Percentiles rank a stretch among this genome's conserved stretches.
These are phyloP conservation scores for Neofelis nebulosa DNA, from an alignment of 2,113 vertebrate genomes.

Conservation along the genomic window DNA sequence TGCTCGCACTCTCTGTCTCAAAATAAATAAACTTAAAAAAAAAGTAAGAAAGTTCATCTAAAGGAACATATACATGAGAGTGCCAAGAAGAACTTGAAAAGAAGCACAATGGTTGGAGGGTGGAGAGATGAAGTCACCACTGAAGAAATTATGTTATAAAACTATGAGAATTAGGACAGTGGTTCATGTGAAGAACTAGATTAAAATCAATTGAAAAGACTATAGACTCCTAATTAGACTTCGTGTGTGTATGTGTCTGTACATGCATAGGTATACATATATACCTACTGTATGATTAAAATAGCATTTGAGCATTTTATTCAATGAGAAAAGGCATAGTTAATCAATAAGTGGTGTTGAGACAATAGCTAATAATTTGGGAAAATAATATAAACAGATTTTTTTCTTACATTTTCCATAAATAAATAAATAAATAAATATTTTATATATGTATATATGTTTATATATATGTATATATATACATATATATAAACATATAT, in stretches of 20 bases:
- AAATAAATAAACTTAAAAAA: no score
- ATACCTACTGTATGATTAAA: background rate
- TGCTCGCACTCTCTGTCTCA: no score
- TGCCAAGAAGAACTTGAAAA: background rate
- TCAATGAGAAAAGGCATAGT: background rate
- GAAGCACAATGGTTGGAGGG: background rate
- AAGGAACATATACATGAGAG: background rate
- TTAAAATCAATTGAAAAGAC: background rate
- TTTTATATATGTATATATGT: no score
- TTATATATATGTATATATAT: no score
- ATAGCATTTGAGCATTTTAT: background rate
- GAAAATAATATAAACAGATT: conserved; percentile 23
- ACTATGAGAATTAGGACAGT: background rate
- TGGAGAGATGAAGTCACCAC: background rate
- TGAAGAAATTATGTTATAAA: background rate
- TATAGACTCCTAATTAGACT: background rate
- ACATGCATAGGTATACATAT: background rate
- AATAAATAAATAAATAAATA: background rate
- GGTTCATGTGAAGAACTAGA: background rate
- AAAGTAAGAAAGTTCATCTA: background rate
- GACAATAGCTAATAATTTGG: background rate
- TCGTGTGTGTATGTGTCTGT: background rate
- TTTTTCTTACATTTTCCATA: background rate
- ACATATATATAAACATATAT: no score
- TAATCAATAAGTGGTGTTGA: background rate